phyloP scores from a whole-genome alignment of 2,888 invertebrate species.

The Drosophila bunnanda region DNA sequence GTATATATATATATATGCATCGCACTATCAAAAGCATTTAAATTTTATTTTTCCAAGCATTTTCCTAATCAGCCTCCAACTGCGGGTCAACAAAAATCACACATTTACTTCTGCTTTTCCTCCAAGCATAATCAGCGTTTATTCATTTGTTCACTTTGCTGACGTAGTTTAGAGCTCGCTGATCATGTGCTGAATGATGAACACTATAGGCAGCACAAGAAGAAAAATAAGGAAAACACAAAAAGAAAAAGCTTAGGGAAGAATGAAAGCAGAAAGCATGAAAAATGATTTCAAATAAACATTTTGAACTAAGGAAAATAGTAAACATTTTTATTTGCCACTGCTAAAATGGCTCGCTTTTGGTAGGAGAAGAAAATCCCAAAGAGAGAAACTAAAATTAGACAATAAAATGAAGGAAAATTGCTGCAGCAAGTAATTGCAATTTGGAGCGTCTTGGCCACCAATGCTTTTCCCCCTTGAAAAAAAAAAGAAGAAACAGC shows the following conservation, averaged over 20 bases:
- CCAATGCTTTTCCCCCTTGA: not conserved
- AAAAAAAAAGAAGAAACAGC: conserved; percentile 1
- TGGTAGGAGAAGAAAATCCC: not conserved
- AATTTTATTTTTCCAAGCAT: conserved; percentile 23
- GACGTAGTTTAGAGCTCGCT: conserved; percentile 31
- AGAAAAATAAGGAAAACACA: not conserved
- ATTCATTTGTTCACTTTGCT: conserved; percentile 14
- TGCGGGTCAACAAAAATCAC: conserved; percentile 33
- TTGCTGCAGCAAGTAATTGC: conserved; percentile 48
- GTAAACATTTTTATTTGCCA: conserved; percentile 34
- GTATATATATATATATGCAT: not conserved
- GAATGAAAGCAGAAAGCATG: conserved; percentile 13
- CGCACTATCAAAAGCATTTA: conserved; percentile 23
- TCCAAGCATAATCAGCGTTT: conserved; percentile 31
- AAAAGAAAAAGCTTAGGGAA: conserved; percentile 1
- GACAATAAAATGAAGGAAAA: conserved; percentile 36
- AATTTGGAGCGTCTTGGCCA: conserved; percentile 50
- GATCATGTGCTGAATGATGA: conserved; percentile 46
- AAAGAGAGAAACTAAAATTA: conserved; percentile 45
- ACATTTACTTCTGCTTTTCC: conserved; percentile 32
- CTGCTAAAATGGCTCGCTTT: conserved; percentile 19
- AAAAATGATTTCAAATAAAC: conserved; percentile 47
- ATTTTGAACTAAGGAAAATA: conserved; percentile 31
- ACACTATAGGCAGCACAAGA: conserved; percentile 4
- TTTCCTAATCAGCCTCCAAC: conserved; percentile 22